Evolutionary conservation across 2,113 vertebrate genomes (phyloP).

Genomic region (Lepus americanus): DNA sequence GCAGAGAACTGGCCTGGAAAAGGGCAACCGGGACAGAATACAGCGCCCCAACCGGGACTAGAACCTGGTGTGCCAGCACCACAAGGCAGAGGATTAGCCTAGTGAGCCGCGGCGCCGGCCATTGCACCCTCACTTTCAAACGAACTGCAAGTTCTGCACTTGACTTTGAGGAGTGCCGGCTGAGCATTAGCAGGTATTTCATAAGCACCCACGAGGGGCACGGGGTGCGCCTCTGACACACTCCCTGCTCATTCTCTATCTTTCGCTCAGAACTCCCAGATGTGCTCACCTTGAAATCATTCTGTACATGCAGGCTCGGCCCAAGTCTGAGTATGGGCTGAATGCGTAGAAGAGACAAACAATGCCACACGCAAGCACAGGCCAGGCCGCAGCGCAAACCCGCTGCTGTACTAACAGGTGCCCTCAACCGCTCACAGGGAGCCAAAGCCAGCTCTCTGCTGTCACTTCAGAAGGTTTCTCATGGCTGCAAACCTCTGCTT

Average conservation of each 20-base stretch:
- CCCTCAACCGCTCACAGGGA: background rate
- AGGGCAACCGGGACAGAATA: no score
- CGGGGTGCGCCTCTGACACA: background rate
- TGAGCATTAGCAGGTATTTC: background rate
- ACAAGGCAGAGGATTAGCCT: no score
- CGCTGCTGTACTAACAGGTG: background rate
- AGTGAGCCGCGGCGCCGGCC: no score
- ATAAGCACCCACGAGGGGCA: background rate
- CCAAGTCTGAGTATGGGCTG: background rate
- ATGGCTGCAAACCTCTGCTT: background rate
- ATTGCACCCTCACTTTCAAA: background rate
- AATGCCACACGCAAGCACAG: background rate
- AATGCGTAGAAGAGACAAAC: background rate
- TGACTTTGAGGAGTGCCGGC: background rate
- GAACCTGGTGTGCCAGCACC: no score
- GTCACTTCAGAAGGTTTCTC: background rate
- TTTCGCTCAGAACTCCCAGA: background rate
- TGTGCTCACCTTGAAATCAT: background rate
- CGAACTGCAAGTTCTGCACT: background rate
- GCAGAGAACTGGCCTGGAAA: no score
- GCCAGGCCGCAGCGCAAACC: background rate
- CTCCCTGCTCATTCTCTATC: background rate
- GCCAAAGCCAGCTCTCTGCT: background rate
- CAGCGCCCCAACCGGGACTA: no score
- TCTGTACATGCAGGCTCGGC: background rate